Percentiles rank a stretch among this genome's conserved stretches.
These are phyloP conservation scores for Loris lydekkerianus DNA, from an alignment of 2,797 vertebrate species.

Conservation along the genomic window DNA sequence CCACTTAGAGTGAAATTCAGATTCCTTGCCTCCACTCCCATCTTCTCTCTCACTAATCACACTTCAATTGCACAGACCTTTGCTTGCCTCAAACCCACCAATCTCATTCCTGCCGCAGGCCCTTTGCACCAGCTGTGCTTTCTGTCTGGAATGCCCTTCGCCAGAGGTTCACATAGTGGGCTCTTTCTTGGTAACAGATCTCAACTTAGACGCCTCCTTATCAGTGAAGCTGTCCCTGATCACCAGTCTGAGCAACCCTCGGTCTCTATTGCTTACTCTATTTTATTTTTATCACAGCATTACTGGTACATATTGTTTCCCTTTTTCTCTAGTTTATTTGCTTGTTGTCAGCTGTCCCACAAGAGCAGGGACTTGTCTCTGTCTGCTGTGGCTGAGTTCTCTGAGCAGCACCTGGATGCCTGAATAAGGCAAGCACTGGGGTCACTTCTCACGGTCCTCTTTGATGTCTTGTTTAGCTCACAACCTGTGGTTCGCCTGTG, in stretches of 20 bases:
- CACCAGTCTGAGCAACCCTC: background rate
- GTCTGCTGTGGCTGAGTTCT: background rate
- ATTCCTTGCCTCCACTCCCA: background rate
- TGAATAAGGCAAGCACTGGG: background rate
- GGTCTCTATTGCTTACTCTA: background rate
- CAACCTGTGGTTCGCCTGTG: slow-evolving; percentile 82
- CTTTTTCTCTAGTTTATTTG: background rate
- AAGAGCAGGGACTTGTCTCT: background rate
- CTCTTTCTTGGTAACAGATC: background rate
- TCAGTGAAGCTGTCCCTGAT: background rate
- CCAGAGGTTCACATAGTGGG: background rate
- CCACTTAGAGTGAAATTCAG: background rate
- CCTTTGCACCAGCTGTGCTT: background rate
- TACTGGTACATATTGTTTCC: background rate
- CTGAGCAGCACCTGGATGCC: background rate
- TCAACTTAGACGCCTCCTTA: background rate
- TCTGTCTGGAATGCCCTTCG: background rate
- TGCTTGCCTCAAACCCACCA: background rate
- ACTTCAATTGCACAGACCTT: background rate
- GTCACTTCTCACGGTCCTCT: slow-evolving; percentile 13
- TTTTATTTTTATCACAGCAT: background rate
- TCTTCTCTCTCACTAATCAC: background rate
- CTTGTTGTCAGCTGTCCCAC: background rate
- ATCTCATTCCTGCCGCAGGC: background rate
- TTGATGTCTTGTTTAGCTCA: slow-evolving; percentile 75